Evolutionary conservation across 2,888 invertebrate genomes (phyloP).

Genomic region (Omphaloscelis lunosa): DNA sequence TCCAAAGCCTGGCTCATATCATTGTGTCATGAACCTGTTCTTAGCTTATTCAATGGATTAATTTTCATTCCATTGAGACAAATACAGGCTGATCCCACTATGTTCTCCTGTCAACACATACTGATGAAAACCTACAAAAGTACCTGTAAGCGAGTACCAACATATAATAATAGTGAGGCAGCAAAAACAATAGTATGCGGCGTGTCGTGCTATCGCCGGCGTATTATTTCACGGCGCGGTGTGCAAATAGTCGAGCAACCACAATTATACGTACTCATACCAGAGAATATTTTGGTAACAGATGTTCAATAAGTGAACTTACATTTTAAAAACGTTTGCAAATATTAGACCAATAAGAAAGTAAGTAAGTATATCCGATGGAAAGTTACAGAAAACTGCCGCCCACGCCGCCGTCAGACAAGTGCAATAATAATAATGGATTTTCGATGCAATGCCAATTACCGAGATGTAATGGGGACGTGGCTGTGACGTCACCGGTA

Average conservation of each 20-base stretch:
- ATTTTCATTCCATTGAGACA: not conserved
- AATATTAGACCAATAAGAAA: no score
- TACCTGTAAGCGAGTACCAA: slow-evolving; percentile 24
- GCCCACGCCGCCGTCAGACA: no score
- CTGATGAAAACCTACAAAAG: slow-evolving; percentile 5
- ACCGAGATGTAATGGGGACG: not conserved
- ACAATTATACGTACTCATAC: slow-evolving; percentile 75
- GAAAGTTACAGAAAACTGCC: no score
- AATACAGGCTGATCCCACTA: not conserved
- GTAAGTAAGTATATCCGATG: no score
- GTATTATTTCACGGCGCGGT: slow-evolving; percentile 86
- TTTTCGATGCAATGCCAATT: not conserved
- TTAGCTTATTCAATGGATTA: not conserved
- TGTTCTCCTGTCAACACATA: not conserved
- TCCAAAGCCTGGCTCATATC: not conserved
- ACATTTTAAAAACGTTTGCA: no score
- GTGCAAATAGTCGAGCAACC: slow-evolving; percentile 81
- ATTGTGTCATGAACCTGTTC: not conserved
- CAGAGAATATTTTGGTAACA: slow-evolving; percentile 45
- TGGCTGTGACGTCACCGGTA: not conserved
- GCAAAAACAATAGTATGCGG: slow-evolving; percentile 72
- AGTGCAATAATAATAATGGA: not conserved
- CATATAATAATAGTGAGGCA: slow-evolving; percentile 57
- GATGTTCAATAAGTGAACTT: slow-evolving; percentile 39
- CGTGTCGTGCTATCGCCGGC: slow-evolving; percentile 79